Conservation (phyloP, 2,113 vertebrate genomes). For the Cololabis saira region DNA sequence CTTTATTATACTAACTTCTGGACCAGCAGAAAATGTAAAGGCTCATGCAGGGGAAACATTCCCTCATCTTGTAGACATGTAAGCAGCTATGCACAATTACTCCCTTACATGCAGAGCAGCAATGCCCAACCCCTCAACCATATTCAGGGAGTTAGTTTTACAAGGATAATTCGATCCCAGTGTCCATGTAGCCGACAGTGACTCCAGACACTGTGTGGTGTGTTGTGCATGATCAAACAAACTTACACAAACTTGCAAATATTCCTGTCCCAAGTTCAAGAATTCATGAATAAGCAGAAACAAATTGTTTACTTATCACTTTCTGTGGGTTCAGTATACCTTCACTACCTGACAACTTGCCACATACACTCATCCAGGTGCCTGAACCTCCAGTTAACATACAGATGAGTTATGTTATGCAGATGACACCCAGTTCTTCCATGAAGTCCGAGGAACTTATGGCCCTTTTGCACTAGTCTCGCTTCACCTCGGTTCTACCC, state of each 20-base stretch:
- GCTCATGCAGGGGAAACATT: slow-evolving; percentile 25
- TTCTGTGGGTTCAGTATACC: too few relatives aligned
- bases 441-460: too few relatives aligned
- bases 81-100: slow-evolving; percentile 42
- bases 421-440: too few relatives aligned
- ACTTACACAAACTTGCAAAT: background rate
- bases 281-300: background rate
- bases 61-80: slow-evolving; percentile 55
- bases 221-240: background rate
- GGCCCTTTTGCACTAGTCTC: too few relatives aligned
- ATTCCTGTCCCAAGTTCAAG: background rate
- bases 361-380: too few relatives aligned
- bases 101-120: slow-evolving; percentile 21
- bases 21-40: too few relatives aligned
- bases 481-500: too few relatives aligned
- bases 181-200: background rate
- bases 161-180: slow-evolving; percentile 51
- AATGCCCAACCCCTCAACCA: slow-evolving; percentile 40
- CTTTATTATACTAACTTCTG: too few relatives aligned
- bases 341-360: too few relatives aligned
- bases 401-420: too few relatives aligned
- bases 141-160: slow-evolving; percentile 52
- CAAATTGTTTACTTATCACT: background rate
- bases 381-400: too few relatives aligned
- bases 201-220: background rate